A percentile compares a stretch with the other conserved stretches of the same genome.
Evolutionary conservation across 2,888 invertebrate genomes (phyloP).

Genomic region (Cyaniris semiargus): DNA sequence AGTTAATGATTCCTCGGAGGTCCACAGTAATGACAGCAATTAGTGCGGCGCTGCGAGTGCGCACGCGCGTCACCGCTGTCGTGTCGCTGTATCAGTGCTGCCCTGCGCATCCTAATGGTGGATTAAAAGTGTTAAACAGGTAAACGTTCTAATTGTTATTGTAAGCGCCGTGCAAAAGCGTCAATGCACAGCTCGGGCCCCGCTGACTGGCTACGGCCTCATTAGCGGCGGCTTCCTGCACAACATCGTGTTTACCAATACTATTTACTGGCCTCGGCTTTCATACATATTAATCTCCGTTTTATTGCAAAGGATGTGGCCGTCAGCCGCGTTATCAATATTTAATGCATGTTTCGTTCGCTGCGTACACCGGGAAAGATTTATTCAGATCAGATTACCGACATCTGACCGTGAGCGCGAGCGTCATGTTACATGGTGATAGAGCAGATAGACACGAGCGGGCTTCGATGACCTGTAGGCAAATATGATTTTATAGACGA

Average conservation of each 20-base stretch:
- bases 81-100: not conserved
- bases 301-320: not conserved
- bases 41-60: not conserved
- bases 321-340: not conserved
- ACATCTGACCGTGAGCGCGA: not conserved
- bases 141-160: not conserved
- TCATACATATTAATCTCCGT: constrained; percentile 12
- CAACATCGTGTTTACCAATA: not conserved
- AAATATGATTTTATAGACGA: not conserved
- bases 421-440: not conserved
- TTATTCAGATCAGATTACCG: not conserved
- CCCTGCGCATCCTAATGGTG: not conserved
- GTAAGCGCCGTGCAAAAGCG: not conserved
- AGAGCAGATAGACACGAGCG: not conserved
- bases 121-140: not conserved
- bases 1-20: not conserved
- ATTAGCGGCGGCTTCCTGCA: constrained; percentile 3
- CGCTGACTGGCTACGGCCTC: not conserved
- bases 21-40: not conserved
- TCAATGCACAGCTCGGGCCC: not conserved
- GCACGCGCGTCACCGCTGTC: not conserved
- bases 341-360: not conserved
- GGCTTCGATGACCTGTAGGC: not conserved
- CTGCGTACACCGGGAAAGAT: not conserved
- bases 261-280: not conserved